Evolutionary conservation across 2,888 invertebrate species (phyloP).

Genomic region (Macrophya annulata): DNA sequence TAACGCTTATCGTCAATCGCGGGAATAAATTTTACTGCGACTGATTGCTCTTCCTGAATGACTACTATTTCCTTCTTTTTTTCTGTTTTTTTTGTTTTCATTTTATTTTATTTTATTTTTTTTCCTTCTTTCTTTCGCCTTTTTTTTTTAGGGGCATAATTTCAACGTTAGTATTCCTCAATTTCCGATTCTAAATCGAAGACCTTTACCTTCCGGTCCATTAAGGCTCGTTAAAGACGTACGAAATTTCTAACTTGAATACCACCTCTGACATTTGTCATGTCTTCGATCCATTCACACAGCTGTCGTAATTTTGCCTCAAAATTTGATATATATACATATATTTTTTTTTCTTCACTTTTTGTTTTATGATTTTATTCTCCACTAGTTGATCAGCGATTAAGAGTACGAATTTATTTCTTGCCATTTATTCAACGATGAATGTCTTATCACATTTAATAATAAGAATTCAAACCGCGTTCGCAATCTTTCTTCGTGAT

Average conservation of each 20-base stretch:
- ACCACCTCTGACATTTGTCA: slow-evolving; percentile 39
- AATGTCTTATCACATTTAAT: background rate
- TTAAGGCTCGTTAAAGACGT: slow-evolving; percentile 49
- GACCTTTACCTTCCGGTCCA: slow-evolving; percentile 30
- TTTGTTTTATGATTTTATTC: background rate
- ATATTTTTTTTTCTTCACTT: background rate
- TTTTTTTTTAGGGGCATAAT: slow-evolving; percentile 16
- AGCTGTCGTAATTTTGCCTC: slow-evolving; percentile 5
- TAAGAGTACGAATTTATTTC: slow-evolving; percentile 27
- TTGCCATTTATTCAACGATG: background rate
- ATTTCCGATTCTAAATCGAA: slow-evolving; percentile 31
- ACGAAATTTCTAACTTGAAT: slow-evolving; percentile 28
- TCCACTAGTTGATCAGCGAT: background rate
- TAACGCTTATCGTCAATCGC: slow-evolving; percentile 32
- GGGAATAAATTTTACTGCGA: slow-evolving; percentile 32
- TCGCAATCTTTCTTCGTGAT: background rate
- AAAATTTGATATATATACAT: no score
- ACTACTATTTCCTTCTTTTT: background rate
- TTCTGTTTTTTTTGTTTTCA: background rate
- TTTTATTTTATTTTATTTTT: background rate
- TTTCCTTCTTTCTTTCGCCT: background rate
- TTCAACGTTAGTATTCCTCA: slow-evolving; percentile 27
- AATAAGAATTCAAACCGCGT: background rate
- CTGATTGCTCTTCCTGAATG: slow-evolving; percentile 46
- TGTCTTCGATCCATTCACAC: slow-evolving; percentile 8